Evolutionary conservation across 1,140 invertebrate genomes (phyloP).

Genomic region (Callitettix versicolor): DNA sequence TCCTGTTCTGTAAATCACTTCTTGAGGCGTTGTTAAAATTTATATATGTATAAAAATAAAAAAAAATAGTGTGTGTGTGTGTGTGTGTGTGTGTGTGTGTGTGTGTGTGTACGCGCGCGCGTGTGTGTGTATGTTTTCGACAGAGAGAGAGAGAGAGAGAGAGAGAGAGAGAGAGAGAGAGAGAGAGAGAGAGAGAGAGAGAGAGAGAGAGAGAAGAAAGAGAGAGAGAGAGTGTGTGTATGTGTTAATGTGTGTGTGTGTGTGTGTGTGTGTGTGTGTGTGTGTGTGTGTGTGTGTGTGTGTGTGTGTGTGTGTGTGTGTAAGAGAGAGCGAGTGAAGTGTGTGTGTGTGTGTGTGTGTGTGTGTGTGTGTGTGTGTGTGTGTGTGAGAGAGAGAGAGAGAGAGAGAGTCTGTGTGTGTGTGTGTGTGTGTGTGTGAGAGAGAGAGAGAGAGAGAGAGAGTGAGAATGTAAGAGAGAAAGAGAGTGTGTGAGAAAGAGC

Average conservation of each 20-base stretch:
- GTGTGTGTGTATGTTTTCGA: neutral
- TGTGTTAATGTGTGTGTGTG: no score
- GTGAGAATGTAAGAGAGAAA: no score
- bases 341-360: no score
- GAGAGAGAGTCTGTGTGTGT: neutral
- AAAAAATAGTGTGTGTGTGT: no score
- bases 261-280: no score
- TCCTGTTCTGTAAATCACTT: no score
- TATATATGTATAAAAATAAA: no score
- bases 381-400: neutral
- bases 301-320: no score
- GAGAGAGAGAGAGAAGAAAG: neutral
- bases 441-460: neutral
- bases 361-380: no score
- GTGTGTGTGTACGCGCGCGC: neutral
- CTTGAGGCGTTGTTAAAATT: no score
- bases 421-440: neutral
- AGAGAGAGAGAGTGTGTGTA: neutral
- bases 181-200: neutral
- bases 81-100: neutral
- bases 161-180: conserved; percentile 2
- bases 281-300: no score
- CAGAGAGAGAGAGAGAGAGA: neutral
- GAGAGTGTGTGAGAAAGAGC: neutral
- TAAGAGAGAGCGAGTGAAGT: no score